phyloP scores from a whole-genome alignment of 2,797 vertebrate genomes.

The Lagodon rhomboides region DNA sequence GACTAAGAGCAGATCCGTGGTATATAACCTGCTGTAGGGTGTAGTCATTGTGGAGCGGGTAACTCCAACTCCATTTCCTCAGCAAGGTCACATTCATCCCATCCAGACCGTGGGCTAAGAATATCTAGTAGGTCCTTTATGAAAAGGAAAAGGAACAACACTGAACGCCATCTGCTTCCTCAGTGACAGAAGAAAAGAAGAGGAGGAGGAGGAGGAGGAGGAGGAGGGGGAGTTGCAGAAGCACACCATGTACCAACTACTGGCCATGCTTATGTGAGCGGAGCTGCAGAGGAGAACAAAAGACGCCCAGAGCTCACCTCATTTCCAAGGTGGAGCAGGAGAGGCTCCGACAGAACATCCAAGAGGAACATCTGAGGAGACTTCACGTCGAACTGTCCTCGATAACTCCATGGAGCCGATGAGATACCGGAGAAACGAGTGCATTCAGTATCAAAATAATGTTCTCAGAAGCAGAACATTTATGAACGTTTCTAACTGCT shows the following conservation, averaged over 20 bases:
- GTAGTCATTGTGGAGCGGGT: conserved; percentile 31
- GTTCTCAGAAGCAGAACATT: not conserved
- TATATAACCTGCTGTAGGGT: conserved; percentile 44
- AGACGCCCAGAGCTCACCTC: conserved; percentile 46
- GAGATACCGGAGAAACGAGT: not conserved
- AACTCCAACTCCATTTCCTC: conserved; percentile 62
- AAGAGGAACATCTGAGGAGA: conserved; percentile 4
- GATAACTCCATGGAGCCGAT: not conserved
- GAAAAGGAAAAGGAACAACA: conserved; percentile 78
- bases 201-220: conserved; percentile 60
- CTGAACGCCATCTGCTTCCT: conserved; percentile 83
- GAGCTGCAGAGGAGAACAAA: conserved; percentile 74
- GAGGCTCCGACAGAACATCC: conserved; percentile 22
- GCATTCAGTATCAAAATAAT: not conserved
- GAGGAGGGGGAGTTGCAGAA: conserved; percentile 71
- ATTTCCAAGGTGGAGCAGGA: conserved; percentile 53
- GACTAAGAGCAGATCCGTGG: conserved; percentile 35
- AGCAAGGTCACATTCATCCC: conserved; percentile 76
- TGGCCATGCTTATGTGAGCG: conserved; percentile 73
- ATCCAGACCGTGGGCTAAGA: conserved; percentile 70
- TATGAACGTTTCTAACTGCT: not conserved
- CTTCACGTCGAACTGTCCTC: conserved; percentile 3
- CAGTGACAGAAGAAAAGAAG: conserved; percentile 73
- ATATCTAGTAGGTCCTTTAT: conserved; percentile 74
- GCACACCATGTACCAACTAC: conserved; percentile 79